phyloP scores from a whole-genome alignment of 2,888 invertebrate genomes.

The Zhengitettix transpicula region DNA sequence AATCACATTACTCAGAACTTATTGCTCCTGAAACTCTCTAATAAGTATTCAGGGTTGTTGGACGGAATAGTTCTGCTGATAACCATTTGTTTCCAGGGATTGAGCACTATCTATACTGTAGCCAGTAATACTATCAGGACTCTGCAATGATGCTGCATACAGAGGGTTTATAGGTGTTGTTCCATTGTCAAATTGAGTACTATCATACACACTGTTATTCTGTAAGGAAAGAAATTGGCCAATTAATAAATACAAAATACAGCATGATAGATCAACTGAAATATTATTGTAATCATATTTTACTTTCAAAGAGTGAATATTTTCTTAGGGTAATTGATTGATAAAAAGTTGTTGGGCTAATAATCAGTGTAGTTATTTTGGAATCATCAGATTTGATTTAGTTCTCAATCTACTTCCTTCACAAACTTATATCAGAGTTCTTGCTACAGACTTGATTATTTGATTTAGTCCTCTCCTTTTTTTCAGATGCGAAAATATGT shows the following conservation, averaged over 20 bases:
- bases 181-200: constrained; percentile 49
- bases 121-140: constrained; percentile 51
- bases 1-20: too few relatives aligned
- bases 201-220: constrained; percentile 57
- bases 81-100: constrained; percentile 7
- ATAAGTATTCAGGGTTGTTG: neutral
- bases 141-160: constrained; percentile 52
- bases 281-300: too few relatives aligned
- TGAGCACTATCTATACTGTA: constrained; percentile 27
- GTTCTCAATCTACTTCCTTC: too few relatives aligned
- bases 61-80: constrained; percentile 4
- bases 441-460: too few relatives aligned
- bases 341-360: too few relatives aligned
- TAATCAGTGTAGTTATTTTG: too few relatives aligned
- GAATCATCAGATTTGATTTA: too few relatives aligned
- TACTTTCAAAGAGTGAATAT: too few relatives aligned
- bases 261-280: neutral
- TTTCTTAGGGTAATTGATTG: too few relatives aligned
- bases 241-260: neutral
- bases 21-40: neutral
- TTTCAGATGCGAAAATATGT: too few relatives aligned
- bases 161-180: constrained; percentile 46
- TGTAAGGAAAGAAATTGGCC: constrained; percentile 24
- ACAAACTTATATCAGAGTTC: too few relatives aligned
- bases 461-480: too few relatives aligned